A percentile compares a stretch with the other conserved stretches of the same genome.
Conservation (phyloP, 2,888 invertebrate genomes). For the Teleogryllus oceanicus region DNA sequence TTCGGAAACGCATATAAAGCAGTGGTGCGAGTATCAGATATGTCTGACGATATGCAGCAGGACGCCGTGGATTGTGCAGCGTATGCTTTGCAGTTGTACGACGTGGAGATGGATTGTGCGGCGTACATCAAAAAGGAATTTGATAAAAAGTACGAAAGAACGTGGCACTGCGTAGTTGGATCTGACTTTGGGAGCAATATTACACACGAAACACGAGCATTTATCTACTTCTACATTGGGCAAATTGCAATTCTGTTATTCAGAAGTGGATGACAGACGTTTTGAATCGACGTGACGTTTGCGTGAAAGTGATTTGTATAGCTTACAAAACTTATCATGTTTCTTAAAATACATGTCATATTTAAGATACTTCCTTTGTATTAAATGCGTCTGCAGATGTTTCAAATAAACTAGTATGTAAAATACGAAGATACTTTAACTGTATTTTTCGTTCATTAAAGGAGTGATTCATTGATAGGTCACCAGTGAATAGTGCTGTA, state of each 20-base stretch:
- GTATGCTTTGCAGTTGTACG: conserved; percentile 96
- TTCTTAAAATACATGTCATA: no score
- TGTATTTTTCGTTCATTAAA: no score
- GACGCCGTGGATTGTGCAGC: conserved; percentile 99
- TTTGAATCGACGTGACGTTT: no score
- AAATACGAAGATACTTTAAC: no score
- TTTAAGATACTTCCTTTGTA: no score
- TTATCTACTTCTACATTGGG: conserved; percentile 99
- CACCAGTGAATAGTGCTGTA: no score
- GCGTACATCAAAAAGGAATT: conserved; percentile 99
- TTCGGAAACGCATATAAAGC: conserved; percentile 61
- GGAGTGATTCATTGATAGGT: no score
- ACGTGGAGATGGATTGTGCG: conserved; percentile 99
- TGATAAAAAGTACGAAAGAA: conserved; percentile 99
- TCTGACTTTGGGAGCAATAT: conserved; percentile 98
- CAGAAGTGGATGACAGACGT: conserved; percentile 79
- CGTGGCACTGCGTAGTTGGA: conserved; percentile 99
- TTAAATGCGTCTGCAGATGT: no score
- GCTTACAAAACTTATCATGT: no score
- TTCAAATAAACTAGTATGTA: no score
- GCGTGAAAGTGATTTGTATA: no score
- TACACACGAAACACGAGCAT: conserved; percentile 98
- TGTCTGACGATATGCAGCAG: conserved; percentile 99
- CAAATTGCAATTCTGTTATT: conserved; percentile 98
- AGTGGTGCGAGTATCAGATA: conserved; percentile 99